Evolutionary conservation across 2,888 invertebrate genomes (phyloP).

Genomic region (Tromatobia lineatoria): DNA sequence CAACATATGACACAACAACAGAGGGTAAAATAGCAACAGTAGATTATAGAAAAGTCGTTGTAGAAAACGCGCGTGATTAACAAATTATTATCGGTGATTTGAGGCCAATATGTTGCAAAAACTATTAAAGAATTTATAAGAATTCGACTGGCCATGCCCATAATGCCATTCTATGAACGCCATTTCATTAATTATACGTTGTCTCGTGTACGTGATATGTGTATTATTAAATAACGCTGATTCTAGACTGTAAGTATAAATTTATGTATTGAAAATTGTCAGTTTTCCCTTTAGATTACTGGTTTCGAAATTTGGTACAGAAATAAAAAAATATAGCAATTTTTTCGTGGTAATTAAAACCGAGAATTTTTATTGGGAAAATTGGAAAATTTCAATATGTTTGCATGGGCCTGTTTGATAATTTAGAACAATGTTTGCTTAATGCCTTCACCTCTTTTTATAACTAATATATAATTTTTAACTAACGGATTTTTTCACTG

Average conservation of each 20-base stretch:
- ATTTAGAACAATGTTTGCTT: constrained; percentile 9
- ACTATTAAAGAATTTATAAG: constrained; percentile 19
- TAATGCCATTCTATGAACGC: constrained; percentile 51
- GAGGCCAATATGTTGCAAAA: constrained; percentile 20
- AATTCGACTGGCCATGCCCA: constrained; percentile 49
- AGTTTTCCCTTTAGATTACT: background rate
- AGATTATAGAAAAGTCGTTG: constrained; percentile 61
- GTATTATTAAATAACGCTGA: constrained; percentile 56
- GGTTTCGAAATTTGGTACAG: background rate
- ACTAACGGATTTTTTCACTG: background rate
- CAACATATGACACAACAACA: constrained; percentile 81
- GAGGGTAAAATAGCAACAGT: constrained; percentile 81
- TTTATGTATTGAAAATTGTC: background rate
- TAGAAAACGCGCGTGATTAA: constrained; percentile 54
- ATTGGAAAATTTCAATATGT: constrained; percentile 12
- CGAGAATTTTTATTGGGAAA: background rate
- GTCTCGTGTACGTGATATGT: constrained; percentile 50
- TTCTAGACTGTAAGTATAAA: constrained; percentile 58
- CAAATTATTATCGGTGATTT: constrained; percentile 40
- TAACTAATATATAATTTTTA: constrained; percentile 13
- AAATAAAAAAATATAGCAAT: background rate
- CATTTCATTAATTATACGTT: constrained; percentile 60
- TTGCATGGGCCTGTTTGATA: constrained; percentile 24
- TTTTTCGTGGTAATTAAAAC: background rate
- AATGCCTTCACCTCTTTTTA: constrained; percentile 5